Percentiles rank a stretch among this genome's conserved stretches.
phyloP scores from a whole-genome alignment of 2,888 invertebrate species.

The Crocallis elinguaria region DNA sequence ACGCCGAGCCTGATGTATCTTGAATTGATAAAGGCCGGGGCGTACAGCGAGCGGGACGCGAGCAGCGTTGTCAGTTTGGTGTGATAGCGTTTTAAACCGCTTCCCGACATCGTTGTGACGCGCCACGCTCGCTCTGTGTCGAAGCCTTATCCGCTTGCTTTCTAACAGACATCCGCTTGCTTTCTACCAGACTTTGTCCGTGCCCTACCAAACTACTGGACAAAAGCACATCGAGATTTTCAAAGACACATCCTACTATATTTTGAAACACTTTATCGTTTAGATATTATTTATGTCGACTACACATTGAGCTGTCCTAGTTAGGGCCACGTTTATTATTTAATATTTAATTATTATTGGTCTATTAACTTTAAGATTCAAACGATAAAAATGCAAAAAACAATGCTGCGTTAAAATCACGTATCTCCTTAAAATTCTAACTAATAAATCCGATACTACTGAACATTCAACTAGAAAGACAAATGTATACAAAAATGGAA shows the following conservation, averaged over 20 bases:
- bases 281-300: constrained; percentile 59
- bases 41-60: constrained; percentile 12
- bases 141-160: constrained; percentile 31
- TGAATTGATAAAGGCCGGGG: constrained; percentile 23
- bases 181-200: constrained; percentile 25
- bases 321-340: constrained; percentile 65
- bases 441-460: constrained; percentile 61
- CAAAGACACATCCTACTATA: constrained; percentile 80
- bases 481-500: constrained; percentile 76
- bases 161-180: constrained; percentile 31
- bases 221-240: constrained; percentile 82
- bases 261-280: constrained; percentile 69
- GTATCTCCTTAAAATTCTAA: constrained; percentile 64
- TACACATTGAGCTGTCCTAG: constrained; percentile 82
- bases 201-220: constrained; percentile 74
- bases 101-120: background rate
- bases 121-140: background rate
- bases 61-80: background rate
- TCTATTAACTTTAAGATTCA: constrained; percentile 57
- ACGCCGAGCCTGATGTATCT: constrained; percentile 42
- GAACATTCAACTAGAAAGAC: constrained; percentile 61
- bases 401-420: constrained; percentile 52
- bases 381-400: constrained; percentile 67
- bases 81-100: background rate
- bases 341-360: constrained; percentile 42